phyloP scores from a whole-genome alignment of 2,113 vertebrate genomes.

The Pachycephala philippinensis region DNA sequence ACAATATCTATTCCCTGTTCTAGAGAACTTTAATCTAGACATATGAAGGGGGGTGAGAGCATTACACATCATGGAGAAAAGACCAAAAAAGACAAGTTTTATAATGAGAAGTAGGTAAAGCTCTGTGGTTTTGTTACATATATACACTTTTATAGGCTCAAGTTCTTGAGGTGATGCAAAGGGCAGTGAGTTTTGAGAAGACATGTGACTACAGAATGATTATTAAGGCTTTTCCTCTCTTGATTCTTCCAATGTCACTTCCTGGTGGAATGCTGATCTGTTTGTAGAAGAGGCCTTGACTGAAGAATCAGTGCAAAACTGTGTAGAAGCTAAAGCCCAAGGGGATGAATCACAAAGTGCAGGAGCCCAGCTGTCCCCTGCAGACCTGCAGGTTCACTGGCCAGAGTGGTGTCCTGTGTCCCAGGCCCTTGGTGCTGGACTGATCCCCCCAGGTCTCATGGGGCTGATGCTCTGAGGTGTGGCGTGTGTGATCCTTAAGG shows the following conservation, averaged over 20 bases:
- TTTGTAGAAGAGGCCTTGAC: background rate
- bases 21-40: background rate
- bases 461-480: background rate
- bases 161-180: background rate
- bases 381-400: background rate
- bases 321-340: background rate
- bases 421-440: background rate
- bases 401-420: background rate
- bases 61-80: background rate
- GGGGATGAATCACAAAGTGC: accelerated
- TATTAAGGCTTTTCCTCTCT: background rate
- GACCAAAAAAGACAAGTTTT: background rate
- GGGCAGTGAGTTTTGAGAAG: background rate
- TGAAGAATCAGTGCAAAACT: background rate
- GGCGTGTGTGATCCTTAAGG: background rate
- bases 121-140: background rate
- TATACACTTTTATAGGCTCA: background rate
- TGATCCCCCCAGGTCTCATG: background rate
- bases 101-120: background rate
- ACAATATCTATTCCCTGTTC: background rate
- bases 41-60: background rate
- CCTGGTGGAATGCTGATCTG: background rate
- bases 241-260: background rate
- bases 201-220: background rate
- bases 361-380: background rate